These are phyloP conservation scores for Drosophila dives DNA, from an alignment of 2,888 invertebrate genomes.

Conservation along the genomic window DNA sequence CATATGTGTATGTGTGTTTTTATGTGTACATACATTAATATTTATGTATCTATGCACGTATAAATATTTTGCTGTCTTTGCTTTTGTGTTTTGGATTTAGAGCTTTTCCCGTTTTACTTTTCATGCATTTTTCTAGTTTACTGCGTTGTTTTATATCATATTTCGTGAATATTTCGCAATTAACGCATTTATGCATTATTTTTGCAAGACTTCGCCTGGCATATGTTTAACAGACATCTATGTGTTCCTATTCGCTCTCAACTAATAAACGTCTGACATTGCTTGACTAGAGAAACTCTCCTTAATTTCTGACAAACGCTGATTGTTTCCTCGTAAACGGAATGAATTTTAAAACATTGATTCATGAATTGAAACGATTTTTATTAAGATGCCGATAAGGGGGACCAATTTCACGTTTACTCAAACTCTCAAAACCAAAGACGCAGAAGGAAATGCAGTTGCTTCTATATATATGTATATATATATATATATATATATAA, in stretches of 20 bases:
- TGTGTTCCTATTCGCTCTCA: too few species aligned
- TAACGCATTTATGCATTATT: slow-evolving; percentile 13
- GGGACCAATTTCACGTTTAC: not conserved
- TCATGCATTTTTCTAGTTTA: slow-evolving; percentile 12
- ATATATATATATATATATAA: slow-evolving; percentile 1
- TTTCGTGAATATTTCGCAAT: slow-evolving; percentile 3
- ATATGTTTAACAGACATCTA: slow-evolving; percentile 16
- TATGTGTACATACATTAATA: slow-evolving; percentile 12
- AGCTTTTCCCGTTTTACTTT: slow-evolving; percentile 17
- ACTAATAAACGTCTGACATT: not conserved
- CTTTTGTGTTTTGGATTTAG: slow-evolving; percentile 13
- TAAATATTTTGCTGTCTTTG: not conserved
- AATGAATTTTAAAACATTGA: not conserved
- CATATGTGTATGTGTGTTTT: not conserved
- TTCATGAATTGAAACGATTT: not conserved
- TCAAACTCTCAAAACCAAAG: not conserved
- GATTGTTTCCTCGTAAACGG: not conserved
- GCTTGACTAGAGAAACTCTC: not conserved
- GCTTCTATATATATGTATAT: not conserved
- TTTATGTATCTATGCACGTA: slow-evolving; percentile 8
- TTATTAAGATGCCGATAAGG: not conserved
- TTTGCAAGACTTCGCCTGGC: slow-evolving; percentile 4
- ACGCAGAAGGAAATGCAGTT: slow-evolving; percentile 7
- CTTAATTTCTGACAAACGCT: not conserved
- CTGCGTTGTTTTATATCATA: slow-evolving; percentile 7